Conservation (phyloP, 1,140 invertebrate species). For the Leptinotarsa defecta region DNA sequence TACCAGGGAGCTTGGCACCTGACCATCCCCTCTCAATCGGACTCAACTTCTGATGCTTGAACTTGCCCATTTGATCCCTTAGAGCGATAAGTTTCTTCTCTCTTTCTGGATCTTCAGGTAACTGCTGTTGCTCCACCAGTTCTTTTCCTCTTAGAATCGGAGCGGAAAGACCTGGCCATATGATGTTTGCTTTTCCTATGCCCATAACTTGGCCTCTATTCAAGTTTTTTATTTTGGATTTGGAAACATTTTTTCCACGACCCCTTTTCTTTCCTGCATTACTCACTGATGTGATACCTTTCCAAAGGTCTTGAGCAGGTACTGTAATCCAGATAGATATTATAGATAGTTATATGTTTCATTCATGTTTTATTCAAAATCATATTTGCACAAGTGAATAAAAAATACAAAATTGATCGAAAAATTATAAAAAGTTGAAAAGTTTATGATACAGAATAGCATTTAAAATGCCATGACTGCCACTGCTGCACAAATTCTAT, state of each 20-base stretch:
- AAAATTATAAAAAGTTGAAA: too few species aligned
- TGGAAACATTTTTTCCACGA: conserved; percentile 80
- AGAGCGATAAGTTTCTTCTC: conserved; percentile 73
- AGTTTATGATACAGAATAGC: too few species aligned
- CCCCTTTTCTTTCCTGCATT: conserved; percentile 95
- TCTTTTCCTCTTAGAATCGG: conserved; percentile 80
- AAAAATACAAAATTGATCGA: neutral
- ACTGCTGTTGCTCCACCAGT: conserved; percentile 69
- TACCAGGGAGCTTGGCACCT: conserved; percentile 78
- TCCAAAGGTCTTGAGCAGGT: conserved; percentile 86
- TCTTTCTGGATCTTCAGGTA: conserved; percentile 74
- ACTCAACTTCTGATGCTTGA: conserved; percentile 65
- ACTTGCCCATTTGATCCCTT: conserved; percentile 71
- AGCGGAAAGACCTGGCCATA: conserved; percentile 91
- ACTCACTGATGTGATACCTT: conserved; percentile 91
- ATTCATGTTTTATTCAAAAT: neutral
- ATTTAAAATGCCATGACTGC: too few species aligned
- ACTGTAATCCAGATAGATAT: conserved; percentile 59
- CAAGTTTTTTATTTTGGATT: conserved; percentile 77
- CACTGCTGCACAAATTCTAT: too few species aligned
- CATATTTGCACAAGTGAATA: neutral
- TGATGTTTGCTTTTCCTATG: conserved; percentile 73
- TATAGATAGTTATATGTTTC: neutral
- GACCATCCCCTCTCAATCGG: conserved; percentile 90
- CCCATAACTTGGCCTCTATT: conserved; percentile 92